Base-by-base conservation (phyloP, 23 tunicate genomes). In the Trididemnum clinides region DNA sequence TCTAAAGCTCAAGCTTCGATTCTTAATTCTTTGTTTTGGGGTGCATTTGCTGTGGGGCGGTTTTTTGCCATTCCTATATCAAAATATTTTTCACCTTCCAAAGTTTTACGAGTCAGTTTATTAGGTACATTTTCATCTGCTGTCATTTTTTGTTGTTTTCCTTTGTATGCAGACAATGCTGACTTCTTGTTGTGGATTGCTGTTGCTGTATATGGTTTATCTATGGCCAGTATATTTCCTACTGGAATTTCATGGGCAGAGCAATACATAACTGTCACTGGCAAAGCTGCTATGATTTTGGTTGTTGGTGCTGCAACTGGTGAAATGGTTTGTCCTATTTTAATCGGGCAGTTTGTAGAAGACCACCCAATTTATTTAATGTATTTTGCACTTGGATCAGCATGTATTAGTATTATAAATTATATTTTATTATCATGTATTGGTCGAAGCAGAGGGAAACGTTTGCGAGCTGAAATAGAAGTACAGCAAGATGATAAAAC, bases 221-320 rank as follows among this genome's bases (percentile, higher is more conserved):
- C 96, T 1, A 86, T 91, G 82, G 96, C 96, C 31, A 91, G 96
- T 63, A 82, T 86, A 21, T 91, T 86, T 91, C 96, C 96, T 0
- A 71, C 90, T 39, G 96, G 96, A 28, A 81, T 91, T 27, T 74
- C 96, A 1, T 91, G 89, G 89, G 96, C 90, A 12, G 96, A 91
- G 74, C 90, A 86, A 31, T 91, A 91, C 63, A 91, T 91, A 18
- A 91, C 96, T 18, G 62, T 91, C 6, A 91, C 79, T 63, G 90
- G 87, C 12, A 90, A 85, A 64, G 96, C 96, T 28, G 96, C 96
- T 5, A 72, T 79, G 50, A 33, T 71, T n/a, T 81, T 91, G 44
- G 96, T 91, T 26, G 87, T 91, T 25, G 96, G 96, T 2, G 87
- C 87, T 7, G 90, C 96, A 18, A 63, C 88, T 0, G 96, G 96